A percentile compares a stretch with the other conserved stretches of the same genome.
Conservation (phyloP, 2,113 vertebrate genomes). For the Azemiops feae region DNA sequence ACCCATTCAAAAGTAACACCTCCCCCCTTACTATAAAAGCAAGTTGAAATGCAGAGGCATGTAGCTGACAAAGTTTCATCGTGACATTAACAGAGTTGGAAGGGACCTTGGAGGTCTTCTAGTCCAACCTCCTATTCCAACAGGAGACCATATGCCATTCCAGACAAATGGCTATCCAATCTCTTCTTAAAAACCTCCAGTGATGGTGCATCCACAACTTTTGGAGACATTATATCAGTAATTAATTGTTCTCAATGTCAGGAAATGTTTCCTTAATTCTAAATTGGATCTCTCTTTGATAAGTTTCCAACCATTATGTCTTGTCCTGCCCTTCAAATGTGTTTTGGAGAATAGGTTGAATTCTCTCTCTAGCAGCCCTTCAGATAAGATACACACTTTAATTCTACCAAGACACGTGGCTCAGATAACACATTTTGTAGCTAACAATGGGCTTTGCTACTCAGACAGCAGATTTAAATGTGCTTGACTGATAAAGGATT, state of each 20-base stretch:
- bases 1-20: too few species aligned
- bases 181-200: neutral
- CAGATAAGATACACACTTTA: neutral
- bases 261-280: neutral
- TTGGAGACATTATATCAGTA: neutral
- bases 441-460: neutral
- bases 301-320: neutral
- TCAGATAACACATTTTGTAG: neutral
- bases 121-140: too few species aligned
- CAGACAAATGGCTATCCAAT: neutral
- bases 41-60: too few species aligned
- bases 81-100: too few species aligned
- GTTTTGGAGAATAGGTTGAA: neutral
- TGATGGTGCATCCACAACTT: neutral
- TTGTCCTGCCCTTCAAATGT: neutral
- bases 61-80: too few species aligned
- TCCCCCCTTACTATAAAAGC: too few species aligned
- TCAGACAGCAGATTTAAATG: neutral
- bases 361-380: neutral
- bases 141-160: neutral
- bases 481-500: neutral
- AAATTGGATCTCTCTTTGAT: neutral
- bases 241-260: neutral
- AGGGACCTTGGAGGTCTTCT: too few species aligned
- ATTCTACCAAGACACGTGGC: neutral